phyloP scores from a whole-genome alignment of 2,113 vertebrate genomes.

The Salminus brasiliensis region DNA sequence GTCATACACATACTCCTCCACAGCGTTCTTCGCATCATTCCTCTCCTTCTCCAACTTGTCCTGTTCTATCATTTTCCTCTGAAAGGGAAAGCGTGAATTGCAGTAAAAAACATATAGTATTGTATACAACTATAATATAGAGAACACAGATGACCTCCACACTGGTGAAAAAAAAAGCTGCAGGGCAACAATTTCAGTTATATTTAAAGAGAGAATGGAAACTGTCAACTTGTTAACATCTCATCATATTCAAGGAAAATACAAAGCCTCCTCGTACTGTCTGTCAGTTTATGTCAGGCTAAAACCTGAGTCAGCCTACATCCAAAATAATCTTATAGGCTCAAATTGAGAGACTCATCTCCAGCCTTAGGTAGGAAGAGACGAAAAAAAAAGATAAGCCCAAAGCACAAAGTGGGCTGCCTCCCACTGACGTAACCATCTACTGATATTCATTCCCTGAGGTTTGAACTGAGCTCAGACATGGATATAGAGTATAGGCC shows the following conservation, averaged over 20 bases:
- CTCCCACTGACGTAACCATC: conserved; percentile 3
- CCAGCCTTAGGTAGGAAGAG: not conserved
- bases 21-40: conserved; percentile 94
- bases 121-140: not conserved
- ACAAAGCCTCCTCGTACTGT: too few species aligned
- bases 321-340: too few species aligned
- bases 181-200: not conserved
- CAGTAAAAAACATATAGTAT: not conserved
- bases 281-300: too few species aligned
- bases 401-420: not conserved
- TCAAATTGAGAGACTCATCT: not conserved
- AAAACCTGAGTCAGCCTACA: too few species aligned
- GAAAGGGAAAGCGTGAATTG: conserved; percentile 22
- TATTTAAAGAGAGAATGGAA: too few species aligned
- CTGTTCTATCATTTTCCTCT: conserved; percentile 95
- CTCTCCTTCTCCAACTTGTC: conserved; percentile 94
- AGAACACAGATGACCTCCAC: not conserved
- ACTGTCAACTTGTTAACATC: too few species aligned
- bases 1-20: conserved; percentile 96
- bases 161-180: not conserved
- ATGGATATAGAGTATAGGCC: conserved; percentile 40
- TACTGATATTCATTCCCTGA: conserved; percentile 29
- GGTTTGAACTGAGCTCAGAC: conserved; percentile 27
- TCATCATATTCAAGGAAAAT: too few species aligned
- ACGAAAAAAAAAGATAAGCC: not conserved